phyloP scores from a whole-genome alignment of 2,797 vertebrate genomes.

The Falco rusticolus region DNA sequence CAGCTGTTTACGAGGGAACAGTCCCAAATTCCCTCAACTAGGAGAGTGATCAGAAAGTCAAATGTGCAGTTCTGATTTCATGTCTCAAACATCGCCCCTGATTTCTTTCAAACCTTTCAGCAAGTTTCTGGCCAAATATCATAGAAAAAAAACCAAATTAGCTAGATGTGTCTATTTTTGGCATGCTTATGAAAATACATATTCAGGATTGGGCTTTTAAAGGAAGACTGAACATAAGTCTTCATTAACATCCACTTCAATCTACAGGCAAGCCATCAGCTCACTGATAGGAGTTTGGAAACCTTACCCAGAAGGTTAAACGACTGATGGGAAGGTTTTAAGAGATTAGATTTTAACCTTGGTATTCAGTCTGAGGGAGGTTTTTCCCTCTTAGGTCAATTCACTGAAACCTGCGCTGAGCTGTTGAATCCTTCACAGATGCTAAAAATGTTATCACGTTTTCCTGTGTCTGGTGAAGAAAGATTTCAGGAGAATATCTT shows the following conservation, averaged over 20 bases:
- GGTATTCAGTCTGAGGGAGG: background rate
- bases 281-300: background rate
- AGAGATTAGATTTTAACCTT: background rate
- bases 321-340: background rate
- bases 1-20: background rate
- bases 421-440: background rate
- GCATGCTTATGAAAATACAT: background rate
- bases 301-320: background rate
- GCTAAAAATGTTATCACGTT: background rate
- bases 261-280: background rate
- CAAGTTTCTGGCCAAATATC: background rate
- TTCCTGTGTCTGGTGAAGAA: background rate
- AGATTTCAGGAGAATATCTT: background rate
- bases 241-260: slow-evolving; percentile 9
- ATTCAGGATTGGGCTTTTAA: background rate
- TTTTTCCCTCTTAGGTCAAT: background rate
- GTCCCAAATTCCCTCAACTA: background rate
- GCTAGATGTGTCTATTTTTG: background rate
- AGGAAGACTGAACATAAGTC: background rate
- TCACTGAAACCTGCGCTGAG: background rate
- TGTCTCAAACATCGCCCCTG: background rate
- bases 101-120: background rate
- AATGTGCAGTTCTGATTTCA: background rate
- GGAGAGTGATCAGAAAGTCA: background rate
- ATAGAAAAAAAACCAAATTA: background rate